Evolutionary conservation across 2,797 vertebrate genomes (phyloP), one percentile per base, ranked within the genome.

Genomic region (Scyliorhinus canicula): DNA sequence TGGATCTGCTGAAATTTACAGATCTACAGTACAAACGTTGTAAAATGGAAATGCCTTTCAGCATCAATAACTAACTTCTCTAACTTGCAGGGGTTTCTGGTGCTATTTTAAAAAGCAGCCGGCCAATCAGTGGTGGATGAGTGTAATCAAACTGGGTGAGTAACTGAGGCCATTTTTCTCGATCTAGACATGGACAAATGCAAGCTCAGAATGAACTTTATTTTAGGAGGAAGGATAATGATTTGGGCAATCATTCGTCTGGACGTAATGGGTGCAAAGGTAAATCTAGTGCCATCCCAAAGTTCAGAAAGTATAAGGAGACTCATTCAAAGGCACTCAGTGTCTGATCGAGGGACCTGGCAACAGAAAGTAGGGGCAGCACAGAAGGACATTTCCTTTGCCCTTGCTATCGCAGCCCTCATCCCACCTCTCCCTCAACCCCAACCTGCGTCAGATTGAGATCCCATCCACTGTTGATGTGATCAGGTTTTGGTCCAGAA

Each of bases 101-200:
- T 57, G 96, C 96, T 26, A 96, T 97, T 71, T 95, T 97, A 24
- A 97, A n/a, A 96, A 95, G 96, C 96, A 26, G 96, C 96, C 8
- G 97, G 96, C 88, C 86, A 96, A 95, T 95, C 95, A 2, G 96
- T 97, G 7, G 95, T 96, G 57, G 95, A 96, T 26, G 96, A 97
- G 84, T 97, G 97, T 88, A 95, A 84, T 35, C 90, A 95, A n/a
- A 95, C 95, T 96, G 24, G 96, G 97, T 97, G 95, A 31, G 95
- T 95, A 44, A 82, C 26, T 84, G 40, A 47, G 24, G 26, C 4
- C 44, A 28, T 50, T 44, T 93, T 2, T 14, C 40, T 50, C n/a
- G n/a, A n/a, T n/a, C 31, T 69, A 31, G 28, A 19, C 52, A 6
- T 0, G 12, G 35, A 12, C 16, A 71, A 74, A 74, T 71, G 11